Evolutionary conservation across 2,888 invertebrate species (phyloP).

Genomic region (Hydropsyche betteni): DNA sequence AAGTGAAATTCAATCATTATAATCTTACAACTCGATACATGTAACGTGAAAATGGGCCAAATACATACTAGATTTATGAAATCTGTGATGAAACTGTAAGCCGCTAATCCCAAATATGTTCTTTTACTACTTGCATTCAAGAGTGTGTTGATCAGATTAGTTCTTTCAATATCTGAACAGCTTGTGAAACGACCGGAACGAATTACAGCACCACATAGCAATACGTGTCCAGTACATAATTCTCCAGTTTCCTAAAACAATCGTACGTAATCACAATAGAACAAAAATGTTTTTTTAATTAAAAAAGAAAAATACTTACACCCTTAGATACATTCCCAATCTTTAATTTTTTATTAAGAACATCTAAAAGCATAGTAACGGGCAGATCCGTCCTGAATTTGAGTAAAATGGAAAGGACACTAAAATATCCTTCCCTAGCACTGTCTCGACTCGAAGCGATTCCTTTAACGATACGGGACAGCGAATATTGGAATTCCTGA

Average conservation of each 20-base stretch:
- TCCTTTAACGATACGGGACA: constrained; percentile 76
- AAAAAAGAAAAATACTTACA: constrained; percentile 62
- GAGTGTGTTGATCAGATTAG: constrained; percentile 58
- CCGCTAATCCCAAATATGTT: constrained; percentile 69
- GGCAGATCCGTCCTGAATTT: constrained; percentile 63
- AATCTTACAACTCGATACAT: background rate
- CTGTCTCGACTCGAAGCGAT: constrained; percentile 73
- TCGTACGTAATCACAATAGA: constrained; percentile 33
- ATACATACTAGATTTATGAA: constrained; percentile 65
- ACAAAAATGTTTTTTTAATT: background rate
- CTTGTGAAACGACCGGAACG: constrained; percentile 69
- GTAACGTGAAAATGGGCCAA: constrained; percentile 3
- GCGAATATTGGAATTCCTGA: constrained; percentile 71
- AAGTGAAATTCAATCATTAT: constrained; percentile 17
- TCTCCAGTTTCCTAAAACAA: constrained; percentile 76
- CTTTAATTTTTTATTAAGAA: constrained; percentile 73
- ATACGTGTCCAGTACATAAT: constrained; percentile 74
- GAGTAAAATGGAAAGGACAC: constrained; percentile 72
- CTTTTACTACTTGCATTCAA: constrained; percentile 69
- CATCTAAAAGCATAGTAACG: constrained; percentile 66
- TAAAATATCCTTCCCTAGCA: constrained; percentile 75
- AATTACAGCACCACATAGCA: constrained; percentile 75
- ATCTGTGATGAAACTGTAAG: constrained; percentile 70
- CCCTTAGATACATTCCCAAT: constrained; percentile 71
- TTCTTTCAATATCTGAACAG: constrained; percentile 63